Evolutionary conservation across 2,797 vertebrate species (phyloP), one percentile per base, ranked within the genome.

Genomic region (Labeo calbasu): DNA sequence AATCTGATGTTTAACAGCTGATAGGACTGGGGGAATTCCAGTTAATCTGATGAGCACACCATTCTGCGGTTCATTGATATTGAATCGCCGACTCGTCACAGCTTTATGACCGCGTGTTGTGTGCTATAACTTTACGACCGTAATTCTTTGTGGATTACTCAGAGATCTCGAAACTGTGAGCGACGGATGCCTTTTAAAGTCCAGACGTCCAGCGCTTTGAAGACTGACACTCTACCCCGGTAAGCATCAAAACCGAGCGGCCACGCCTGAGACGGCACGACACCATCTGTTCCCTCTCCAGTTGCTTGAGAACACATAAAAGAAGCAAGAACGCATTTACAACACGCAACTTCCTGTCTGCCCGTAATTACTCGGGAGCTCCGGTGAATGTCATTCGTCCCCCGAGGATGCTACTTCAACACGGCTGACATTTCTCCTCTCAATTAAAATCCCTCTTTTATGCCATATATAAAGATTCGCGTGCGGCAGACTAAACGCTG

Each of bases 381-480:
- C 63, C 80, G 4, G 51, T 79, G 75, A 87, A 88, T 84, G 88
- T 86, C 84, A 36, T 76, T 79, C 63, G 63, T 84, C 81, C 86
- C 86, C 86, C 17, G 75, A 88, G 82, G 84, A 86, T 46, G 53
- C 68, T 79, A 79, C 78, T 83, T 80, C 83, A 51, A 59, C 66
- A 83, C 50, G 14, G 46, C 84, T 86, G 85, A 87, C 80, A 85
- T 86, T 85, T 84, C 69, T 79, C 48, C 53, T 79, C 32, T 80
- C 81, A 81, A 82, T 84, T 88, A 82, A 84, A 86, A 82, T 79
- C 84, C 28, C 32, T 68, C 28, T 36, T 55, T 81, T 46, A 85
- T 86, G 76, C 32, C 68, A 77, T 7, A 70, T 77, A 83, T 76
- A 79, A 85, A 70, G 73, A 85, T 77, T 43, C 0, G 8, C 2